Evolutionary conservation across 2,113 vertebrate species (phyloP).

Genomic region (Potamarius usumacintae): DNA sequence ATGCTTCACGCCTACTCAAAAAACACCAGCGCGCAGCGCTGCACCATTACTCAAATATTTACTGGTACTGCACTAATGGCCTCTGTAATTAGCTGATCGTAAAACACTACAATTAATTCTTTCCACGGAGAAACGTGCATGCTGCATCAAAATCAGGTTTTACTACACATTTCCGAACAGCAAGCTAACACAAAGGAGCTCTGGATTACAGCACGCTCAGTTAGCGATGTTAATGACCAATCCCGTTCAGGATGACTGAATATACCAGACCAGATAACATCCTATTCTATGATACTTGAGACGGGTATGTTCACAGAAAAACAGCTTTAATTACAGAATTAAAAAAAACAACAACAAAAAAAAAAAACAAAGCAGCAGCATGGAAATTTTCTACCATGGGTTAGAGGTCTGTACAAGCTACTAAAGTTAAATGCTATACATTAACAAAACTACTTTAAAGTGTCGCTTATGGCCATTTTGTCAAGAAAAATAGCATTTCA

Average conservation of each 20-base stretch:
- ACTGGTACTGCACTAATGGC: constrained; percentile 49
- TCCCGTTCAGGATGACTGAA: neutral
- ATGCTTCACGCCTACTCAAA: neutral
- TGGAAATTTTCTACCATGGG: neutral
- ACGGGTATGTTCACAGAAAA: neutral
- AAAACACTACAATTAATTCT: constrained; percentile 9
- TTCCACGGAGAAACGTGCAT: neutral
- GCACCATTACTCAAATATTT: constrained; percentile 5
- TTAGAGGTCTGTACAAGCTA: neutral
- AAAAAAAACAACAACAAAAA: too few relatives aligned
- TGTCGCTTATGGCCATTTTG: too few relatives aligned
- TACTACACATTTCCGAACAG: neutral
- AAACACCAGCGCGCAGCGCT: neutral
- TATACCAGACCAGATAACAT: neutral
- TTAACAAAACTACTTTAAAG: neutral
- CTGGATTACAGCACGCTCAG: neutral
- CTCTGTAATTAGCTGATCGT: constrained; percentile 52
- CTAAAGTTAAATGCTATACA: neutral
- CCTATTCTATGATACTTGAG: neutral
- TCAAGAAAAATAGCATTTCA: too few relatives aligned
- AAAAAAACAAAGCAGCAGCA: neutral
- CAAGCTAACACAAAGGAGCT: neutral
- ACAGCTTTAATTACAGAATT: neutral
- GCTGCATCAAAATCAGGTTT: constrained; percentile 2
- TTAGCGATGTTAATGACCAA: neutral